Evolutionary conservation across 2,888 invertebrate species (phyloP).

Genomic region (Epinotia ramella): DNA sequence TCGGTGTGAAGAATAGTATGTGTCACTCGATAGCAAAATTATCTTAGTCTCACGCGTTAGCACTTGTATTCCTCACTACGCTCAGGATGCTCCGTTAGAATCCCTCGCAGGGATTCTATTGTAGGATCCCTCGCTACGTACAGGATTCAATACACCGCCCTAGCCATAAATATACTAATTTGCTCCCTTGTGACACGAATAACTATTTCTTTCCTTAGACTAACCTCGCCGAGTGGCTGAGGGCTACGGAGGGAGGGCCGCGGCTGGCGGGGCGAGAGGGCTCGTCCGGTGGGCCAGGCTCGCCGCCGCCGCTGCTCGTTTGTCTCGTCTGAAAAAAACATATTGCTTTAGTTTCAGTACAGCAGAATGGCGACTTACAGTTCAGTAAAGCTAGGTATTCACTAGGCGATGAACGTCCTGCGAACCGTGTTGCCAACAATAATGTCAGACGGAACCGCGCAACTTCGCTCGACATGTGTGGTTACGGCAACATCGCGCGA

Average conservation of each 20-base stretch:
- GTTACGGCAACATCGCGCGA: too few species aligned
- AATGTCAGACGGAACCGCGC: not conserved
- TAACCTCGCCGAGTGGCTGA: conserved; percentile 76
- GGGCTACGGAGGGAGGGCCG: conserved; percentile 68
- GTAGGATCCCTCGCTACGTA: too few species aligned
- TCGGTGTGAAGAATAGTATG: too few species aligned
- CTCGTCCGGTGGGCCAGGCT: conserved; percentile 78
- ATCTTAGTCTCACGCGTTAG: too few species aligned
- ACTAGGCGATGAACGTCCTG: not conserved
- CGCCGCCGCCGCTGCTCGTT: conserved; percentile 74
- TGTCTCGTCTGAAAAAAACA: conserved; percentile 70
- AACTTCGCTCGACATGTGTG: not conserved
- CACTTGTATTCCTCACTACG: too few species aligned
- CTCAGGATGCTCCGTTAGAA: too few species aligned
- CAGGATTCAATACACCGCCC: too few species aligned
- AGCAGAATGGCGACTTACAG: not conserved
- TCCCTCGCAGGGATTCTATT: too few species aligned
- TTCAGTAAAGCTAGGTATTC: too few species aligned
- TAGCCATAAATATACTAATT: too few species aligned
- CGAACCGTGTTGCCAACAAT: not conserved
- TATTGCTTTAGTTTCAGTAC: not conserved
- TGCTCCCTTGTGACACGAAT: too few species aligned
- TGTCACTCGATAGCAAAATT: too few species aligned
- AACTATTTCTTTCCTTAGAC: not conserved
- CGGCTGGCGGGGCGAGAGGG: conserved; percentile 62